A percentile compares a stretch with the other conserved stretches of the same genome.
phyloP scores from a whole-genome alignment of 2,113 vertebrate species.

The Hassar affinis region DNA sequence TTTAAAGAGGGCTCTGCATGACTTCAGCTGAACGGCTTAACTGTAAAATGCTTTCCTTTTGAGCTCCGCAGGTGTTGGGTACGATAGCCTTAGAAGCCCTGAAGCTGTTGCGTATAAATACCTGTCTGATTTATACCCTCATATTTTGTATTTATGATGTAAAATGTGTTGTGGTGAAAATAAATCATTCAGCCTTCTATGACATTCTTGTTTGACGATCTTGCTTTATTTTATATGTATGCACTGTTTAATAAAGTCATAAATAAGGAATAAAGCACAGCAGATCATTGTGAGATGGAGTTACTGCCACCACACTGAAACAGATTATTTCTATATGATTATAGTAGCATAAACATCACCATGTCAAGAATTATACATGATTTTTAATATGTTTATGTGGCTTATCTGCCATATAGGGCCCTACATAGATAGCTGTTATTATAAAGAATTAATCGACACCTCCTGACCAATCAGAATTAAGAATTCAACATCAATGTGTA shows the following conservation, averaged over 20 bases:
- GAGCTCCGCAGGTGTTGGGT: conserved; percentile 36
- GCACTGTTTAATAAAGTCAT: not conserved
- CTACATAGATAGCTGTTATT: not conserved
- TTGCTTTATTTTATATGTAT: not conserved
- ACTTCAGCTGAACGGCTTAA: not conserved
- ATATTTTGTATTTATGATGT: conserved; percentile 7
- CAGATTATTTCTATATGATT: not conserved
- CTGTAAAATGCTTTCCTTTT: conserved; percentile 18
- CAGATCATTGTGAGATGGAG: not conserved
- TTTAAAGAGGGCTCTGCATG: conserved; percentile 5
- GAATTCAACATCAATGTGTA: not conserved
- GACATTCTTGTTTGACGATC: not conserved
- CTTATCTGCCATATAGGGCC: not conserved
- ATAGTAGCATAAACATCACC: too few relatives aligned
- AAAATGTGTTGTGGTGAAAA: not conserved
- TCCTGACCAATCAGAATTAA: not conserved
- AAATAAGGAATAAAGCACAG: not conserved
- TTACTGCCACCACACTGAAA: not conserved
- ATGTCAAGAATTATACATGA: too few relatives aligned
- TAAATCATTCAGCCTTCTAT: conserved; percentile 12
- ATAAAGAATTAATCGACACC: not conserved
- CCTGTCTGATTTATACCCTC: not conserved
- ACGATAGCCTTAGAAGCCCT: conserved; percentile 25
- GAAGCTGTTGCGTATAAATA: not conserved
- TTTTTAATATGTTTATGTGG: too few relatives aligned